A percentile compares a stretch with the other conserved stretches of the same genome.
Evolutionary conservation across 2,113 vertebrate species (phyloP).

Genomic region (Catharus minimus): DNA sequence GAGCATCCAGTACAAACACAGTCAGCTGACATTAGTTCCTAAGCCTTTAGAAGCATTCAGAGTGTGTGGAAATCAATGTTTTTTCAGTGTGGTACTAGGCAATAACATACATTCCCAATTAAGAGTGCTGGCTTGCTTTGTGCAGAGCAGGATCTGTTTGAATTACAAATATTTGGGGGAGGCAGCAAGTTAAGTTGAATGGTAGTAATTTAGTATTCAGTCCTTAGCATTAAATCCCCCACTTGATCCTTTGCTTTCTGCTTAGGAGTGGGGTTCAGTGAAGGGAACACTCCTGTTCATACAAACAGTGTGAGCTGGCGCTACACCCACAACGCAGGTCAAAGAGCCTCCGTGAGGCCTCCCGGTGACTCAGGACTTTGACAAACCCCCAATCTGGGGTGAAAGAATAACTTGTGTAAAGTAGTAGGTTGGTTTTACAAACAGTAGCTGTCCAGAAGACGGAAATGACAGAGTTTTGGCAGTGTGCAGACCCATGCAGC

Average conservation of each 20-base stretch:
- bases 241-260: neutral
- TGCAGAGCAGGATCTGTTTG: neutral
- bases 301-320: rapidly evolving
- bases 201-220: neutral
- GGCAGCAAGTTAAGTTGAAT: neutral
- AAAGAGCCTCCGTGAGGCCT: neutral
- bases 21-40: neutral
- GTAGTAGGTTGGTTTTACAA: neutral
- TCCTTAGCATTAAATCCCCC: neutral
- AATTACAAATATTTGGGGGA: neutral
- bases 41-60: neutral
- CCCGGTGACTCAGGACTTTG: neutral
- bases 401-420: neutral
- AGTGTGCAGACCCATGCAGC: rapidly evolving
- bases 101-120: neutral
- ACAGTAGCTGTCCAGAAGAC: neutral
- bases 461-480: slow-evolving; percentile 13
- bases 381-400: neutral
- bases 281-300: neutral
- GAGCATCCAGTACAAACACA: neutral
- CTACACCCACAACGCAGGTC: neutral
- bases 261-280: neutral
- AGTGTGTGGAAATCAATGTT: neutral
- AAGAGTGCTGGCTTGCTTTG: neutral
- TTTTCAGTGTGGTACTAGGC: neutral